Base-by-base conservation (phyloP, 2,797 vertebrate genomes). In the Margarornis squamiger region DNA sequence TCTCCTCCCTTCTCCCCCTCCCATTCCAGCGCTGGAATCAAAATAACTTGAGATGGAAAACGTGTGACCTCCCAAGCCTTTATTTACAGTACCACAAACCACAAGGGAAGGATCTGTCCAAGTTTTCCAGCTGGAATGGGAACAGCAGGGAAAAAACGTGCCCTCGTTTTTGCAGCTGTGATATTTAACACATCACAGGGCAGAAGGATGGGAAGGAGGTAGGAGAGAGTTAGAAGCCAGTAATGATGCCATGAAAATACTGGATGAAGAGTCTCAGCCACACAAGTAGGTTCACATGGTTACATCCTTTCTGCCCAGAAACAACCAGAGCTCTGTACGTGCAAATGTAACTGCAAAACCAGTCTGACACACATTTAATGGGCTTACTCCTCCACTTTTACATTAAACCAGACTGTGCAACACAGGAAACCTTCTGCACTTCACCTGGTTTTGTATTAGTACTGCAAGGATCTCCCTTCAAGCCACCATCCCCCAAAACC, bases 141-240 rank as follows among this genome's bases (percentile, higher is more conserved):
- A 84, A 85, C 58, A 30, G 75, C 58, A 67, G 43, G 61, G 63
- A 36, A 81, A 86, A 82, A 89, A 85, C 4, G 9, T 51, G 86
- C 70, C 83, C 62, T 55, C 24, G 0, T 84, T 82, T 91, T 84
- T 74, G 38, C 81, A 84, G 91, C 93, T 34, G 74, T 94, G 96
- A 95, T 90, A 96, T 92, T 95, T 95, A 96, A 96, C 95, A 95
- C 94, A 94, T 92, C 83, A n/a, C 67, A 72, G 45, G 32, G 36
- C 36, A 92, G 55, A 61, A 57, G 26, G 20, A n/a, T 20, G 32
- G 72, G 41, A 62, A 79, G 49, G 38, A 71, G 62, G 67, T 3
- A 66, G 34, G 11, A 78, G 36, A 86, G 38, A 86, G 66, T 34
- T 38, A 66, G 41, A 86, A 93, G 29, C 52, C 57, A 61, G 27